Evolutionary conservation across 2,113 vertebrate species (phyloP).

Genomic region (Hipposideros armiger): DNA sequence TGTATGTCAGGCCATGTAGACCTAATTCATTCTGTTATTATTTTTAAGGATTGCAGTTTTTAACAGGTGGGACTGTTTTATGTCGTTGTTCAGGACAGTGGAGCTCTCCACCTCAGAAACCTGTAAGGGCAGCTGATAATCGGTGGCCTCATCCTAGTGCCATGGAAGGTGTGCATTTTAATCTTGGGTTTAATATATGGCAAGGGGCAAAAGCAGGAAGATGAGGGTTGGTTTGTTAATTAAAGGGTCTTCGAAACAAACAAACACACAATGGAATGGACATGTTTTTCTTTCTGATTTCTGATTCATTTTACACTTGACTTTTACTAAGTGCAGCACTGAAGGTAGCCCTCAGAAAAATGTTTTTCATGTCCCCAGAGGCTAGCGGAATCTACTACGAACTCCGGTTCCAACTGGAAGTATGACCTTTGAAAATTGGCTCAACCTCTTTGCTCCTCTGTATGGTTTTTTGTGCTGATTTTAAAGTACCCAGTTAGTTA

Average conservation of each 20-base stretch:
- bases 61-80: neutral
- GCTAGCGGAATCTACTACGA: neutral
- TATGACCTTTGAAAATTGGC: constrained; percentile 12
- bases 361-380: neutral
- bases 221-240: neutral
- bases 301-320: neutral
- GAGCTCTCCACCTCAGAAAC: neutral
- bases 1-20: neutral
- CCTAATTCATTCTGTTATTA: neutral
- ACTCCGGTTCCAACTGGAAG: neutral
- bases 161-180: neutral
- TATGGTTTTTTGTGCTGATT: neutral
- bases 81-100: neutral
- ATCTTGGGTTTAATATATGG: neutral
- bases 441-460: neutral
- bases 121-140: neutral
- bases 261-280: neutral
- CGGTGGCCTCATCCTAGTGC: neutral
- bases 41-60: neutral
- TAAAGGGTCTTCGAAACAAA: neutral
- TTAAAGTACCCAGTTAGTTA: neutral
- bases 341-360: neutral
- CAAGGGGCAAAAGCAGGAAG: neutral
- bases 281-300: neutral
- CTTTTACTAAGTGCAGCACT: neutral